Evolutionary conservation across 2,888 invertebrate genomes (phyloP), one percentile per base, ranked within the genome.

Genomic region (Nemapogon koenigi): DNA sequence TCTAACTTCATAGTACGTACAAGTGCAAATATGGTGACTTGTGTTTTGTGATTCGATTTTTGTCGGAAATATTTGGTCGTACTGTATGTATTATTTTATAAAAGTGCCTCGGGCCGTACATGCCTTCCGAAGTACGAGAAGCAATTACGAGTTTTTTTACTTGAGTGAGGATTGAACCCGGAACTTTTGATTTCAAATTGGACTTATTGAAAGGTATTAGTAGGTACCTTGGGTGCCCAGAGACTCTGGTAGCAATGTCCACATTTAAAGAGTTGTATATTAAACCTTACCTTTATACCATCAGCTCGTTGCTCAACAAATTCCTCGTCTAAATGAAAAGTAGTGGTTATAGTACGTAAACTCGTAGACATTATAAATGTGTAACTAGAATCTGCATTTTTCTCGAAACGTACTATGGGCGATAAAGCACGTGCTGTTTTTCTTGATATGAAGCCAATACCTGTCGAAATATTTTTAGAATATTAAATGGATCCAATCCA

Each of bases 291-390:
- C 58, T 57, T 60, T 1, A 46, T 48, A 7, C 70, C 69, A 50
- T 73, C 72, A 37, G 63, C 54, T 41, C 72, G 52, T 3, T 63
- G 58, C 27, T 71, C 70, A 4, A 45, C 39, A 25, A 70, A 68
- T 47, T 71, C 72, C 41, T 70, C 69, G 3, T 50, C 56, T 1
- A 62, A 38, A 40, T 43, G 59, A 49, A 73, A 73, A 17, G 43
- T 51, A 8, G 49, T 49, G 1, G 40, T 47, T 2, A 62, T 45
- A 1, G 53, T 65, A 25, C 52, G 53, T 37, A 72, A 49, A 1
- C 57, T 45, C 2, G 64, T 64, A 1, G 37, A 40, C 58, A 70
- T 57, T 0, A 56, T 54, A 3, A 63, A 48, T 0, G 62, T 60
- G 43, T 66, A 72, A 3, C 48, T 49, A 4, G 57, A 65, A 35